Percentiles rank a stretch among this genome's conserved stretches.
phyloP scores from a whole-genome alignment of 2,888 invertebrate species.

The Nebria brevicollis region DNA sequence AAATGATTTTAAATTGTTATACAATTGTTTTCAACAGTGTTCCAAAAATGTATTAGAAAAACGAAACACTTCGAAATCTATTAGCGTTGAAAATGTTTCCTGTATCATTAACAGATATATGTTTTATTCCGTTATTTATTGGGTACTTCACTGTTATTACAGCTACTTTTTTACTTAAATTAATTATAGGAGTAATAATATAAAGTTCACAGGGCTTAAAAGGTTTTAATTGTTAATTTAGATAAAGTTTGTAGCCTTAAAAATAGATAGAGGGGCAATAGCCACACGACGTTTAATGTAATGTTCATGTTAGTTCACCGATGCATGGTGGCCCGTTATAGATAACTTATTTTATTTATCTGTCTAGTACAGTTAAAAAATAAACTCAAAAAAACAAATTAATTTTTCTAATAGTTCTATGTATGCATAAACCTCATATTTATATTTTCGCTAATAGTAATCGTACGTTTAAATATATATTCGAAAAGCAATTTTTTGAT shows the following conservation, averaged over 20 bases:
- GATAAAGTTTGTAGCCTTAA: constrained; percentile 30
- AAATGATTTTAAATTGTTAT: too few relatives aligned
- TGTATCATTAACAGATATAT: neutral
- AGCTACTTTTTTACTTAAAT: neutral
- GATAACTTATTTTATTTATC: constrained; percentile 6
- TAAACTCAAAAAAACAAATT: neutral
- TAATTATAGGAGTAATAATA: constrained; percentile 28
- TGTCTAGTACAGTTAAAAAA: neutral
- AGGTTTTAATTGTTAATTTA: constrained; percentile 40
- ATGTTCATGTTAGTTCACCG: constrained; percentile 33
- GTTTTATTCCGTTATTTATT: constrained; percentile 1
- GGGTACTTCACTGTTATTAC: neutral
- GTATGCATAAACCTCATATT: too few relatives aligned
- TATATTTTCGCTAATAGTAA: too few relatives aligned
- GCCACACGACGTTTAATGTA: constrained; percentile 22
- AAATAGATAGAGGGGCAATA: constrained; percentile 3
- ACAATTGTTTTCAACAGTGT: too few relatives aligned
- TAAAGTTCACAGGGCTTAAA: constrained; percentile 30
- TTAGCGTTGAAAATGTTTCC: neutral
- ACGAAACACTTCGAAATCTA: too few relatives aligned
- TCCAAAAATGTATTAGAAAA: too few relatives aligned
- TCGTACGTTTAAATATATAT: too few relatives aligned
- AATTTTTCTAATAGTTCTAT: neutral
- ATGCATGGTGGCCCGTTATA: constrained; percentile 27
- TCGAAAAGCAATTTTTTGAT: too few relatives aligned